These are phyloP conservation scores for Holothuria scabra DNA, from an alignment of 53 echinoderm and acorn worm genomes.

Conservation along the genomic window DNA sequence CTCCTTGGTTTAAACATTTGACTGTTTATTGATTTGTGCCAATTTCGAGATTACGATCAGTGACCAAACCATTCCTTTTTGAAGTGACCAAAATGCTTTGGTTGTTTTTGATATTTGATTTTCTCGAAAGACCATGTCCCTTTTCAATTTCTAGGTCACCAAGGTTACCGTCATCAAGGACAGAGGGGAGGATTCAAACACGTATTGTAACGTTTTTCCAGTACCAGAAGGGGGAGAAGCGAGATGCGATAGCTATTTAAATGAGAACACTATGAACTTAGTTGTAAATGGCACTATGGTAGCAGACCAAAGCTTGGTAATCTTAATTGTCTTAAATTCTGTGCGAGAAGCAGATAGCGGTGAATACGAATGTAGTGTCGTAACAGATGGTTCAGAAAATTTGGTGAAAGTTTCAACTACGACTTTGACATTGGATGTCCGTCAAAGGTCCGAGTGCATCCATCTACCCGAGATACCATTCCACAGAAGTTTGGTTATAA, in stretches of 20 bases:
- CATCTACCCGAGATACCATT: background rate
- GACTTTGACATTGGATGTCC: background rate
- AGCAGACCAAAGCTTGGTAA: background rate
- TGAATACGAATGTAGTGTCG: constrained; percentile 1
- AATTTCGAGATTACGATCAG: no score
- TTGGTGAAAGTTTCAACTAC: background rate
- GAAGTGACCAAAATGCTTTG: no score
- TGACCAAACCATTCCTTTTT: no score
- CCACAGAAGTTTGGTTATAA: background rate
- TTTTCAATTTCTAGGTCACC: no score
- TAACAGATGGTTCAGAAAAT: background rate
- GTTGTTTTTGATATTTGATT: no score
- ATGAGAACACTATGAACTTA: background rate
- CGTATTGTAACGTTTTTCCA: constrained; percentile 12
- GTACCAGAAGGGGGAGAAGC: background rate
- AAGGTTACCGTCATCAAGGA: no score
- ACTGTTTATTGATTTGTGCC: no score
- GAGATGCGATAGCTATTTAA: background rate
- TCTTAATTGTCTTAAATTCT: background rate
- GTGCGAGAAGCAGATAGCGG: background rate
- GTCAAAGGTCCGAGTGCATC: no score
- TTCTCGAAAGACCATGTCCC: no score
- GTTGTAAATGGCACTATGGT: background rate
- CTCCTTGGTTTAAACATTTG: no score
- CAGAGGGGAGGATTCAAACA: no score